phyloP scores from a whole-genome alignment of 2,113 vertebrate genomes.

The Scomber scombrus region DNA sequence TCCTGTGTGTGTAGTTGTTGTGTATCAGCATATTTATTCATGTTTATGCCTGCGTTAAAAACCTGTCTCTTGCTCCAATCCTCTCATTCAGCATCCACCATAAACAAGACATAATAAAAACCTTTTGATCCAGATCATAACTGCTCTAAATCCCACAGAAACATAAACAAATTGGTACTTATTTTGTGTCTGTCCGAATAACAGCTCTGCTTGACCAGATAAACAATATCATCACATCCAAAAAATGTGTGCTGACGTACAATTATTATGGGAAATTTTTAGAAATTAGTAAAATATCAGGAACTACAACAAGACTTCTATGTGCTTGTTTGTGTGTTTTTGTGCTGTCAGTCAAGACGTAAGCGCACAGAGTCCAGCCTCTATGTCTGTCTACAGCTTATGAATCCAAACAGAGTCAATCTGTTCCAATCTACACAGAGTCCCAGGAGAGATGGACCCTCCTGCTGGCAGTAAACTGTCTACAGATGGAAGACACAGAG shows the following conservation, averaged over 20 bases:
- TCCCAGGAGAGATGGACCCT: slow-evolving; percentile 53
- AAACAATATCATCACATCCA: not conserved
- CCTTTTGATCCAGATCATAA: slow-evolving; percentile 2
- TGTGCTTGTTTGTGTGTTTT: not conserved
- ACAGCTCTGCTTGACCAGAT: not conserved
- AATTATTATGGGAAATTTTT: not conserved
- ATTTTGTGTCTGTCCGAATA: not conserved
- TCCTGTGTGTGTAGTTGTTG: not conserved
- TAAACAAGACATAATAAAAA: slow-evolving; percentile 24
- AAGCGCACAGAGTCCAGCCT: not conserved
- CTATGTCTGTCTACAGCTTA: slow-evolving; percentile 30
- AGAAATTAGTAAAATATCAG: not conserved
- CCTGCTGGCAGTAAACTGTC: slow-evolving; percentile 64
- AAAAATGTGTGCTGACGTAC: slow-evolving; percentile 1
- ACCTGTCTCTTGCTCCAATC: slow-evolving; percentile 1
- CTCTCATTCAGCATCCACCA: slow-evolving; percentile 20
- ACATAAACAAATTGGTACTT: not conserved
- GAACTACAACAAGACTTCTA: not conserved
- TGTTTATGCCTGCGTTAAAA: not conserved
- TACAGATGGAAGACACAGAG: slow-evolving; percentile 66
- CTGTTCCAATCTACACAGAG: slow-evolving; percentile 47
- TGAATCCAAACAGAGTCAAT: slow-evolving; percentile 55
- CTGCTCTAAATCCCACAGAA: not conserved
- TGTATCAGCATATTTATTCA: slow-evolving; percentile 21
- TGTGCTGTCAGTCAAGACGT: not conserved